Evolutionary conservation across 2,113 vertebrate species (phyloP).

Genomic region (Thermophis baileyi): DNA sequence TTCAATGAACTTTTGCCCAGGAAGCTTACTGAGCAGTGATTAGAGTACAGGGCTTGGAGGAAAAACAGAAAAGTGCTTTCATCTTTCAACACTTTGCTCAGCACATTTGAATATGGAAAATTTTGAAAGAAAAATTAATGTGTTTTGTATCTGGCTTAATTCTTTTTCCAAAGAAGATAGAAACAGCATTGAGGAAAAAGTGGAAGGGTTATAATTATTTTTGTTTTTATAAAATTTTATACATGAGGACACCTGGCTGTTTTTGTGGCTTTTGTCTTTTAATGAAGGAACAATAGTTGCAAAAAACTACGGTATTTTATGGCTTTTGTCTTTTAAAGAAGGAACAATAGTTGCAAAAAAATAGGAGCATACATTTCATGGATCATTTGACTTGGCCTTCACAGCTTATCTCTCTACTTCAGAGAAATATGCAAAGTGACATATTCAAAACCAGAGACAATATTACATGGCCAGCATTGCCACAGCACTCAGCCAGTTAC

Average conservation of each 20-base stretch:
- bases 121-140: not conserved
- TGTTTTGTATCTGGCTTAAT: not conserved
- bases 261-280: no score
- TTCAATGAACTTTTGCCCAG: not conserved
- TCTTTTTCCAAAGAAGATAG: not conserved
- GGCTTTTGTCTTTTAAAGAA: not conserved
- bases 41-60: not conserved
- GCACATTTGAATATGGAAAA: not conserved
- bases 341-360: not conserved
- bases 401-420: not conserved
- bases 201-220: not conserved
- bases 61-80: not conserved
- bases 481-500: not conserved
- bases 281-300: no score
- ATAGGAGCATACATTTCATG: not conserved
- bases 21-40: not conserved
- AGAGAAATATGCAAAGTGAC: not conserved
- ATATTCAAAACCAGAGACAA: not conserved
- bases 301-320: no score
- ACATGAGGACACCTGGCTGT: not conserved
- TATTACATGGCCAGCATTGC: not conserved
- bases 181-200: not conserved
- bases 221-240: not conserved
- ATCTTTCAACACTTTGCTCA: not conserved
- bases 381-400: not conserved